A percentile compares a stretch with the other conserved stretches of the same genome.
These are phyloP conservation scores for Euthynnus affinis DNA, from an alignment of 2,797 vertebrate species.

Conservation along the genomic window DNA sequence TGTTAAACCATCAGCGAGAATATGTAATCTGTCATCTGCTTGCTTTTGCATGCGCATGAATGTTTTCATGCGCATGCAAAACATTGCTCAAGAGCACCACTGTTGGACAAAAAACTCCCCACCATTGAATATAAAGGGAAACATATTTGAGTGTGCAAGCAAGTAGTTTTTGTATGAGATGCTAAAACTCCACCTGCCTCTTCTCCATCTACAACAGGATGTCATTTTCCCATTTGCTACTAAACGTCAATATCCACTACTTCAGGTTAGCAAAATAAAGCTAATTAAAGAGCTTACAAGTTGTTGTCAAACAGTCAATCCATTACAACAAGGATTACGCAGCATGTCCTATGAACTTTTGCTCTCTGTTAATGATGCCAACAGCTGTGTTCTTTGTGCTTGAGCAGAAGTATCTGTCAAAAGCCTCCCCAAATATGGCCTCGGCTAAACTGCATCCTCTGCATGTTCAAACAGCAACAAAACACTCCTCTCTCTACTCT, in stretches of 20 bases:
- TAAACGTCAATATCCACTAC: neutral
- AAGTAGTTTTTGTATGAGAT: neutral
- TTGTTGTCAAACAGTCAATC: constrained; percentile 3
- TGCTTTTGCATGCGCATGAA: too few relatives aligned
- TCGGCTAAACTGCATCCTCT: constrained; percentile 40
- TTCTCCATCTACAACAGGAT: neutral
- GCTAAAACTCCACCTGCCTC: neutral
- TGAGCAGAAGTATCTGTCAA: constrained; percentile 16
- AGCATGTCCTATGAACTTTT: constrained; percentile 3
- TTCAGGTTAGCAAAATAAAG: neutral
- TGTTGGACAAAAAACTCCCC: too few relatives aligned
- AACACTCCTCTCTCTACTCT: constrained; percentile 6
- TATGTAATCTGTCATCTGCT: too few relatives aligned
- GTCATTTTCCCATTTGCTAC: neutral
- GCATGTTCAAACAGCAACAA: constrained; percentile 20
- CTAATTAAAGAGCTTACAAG: neutral
- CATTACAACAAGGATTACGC: neutral
- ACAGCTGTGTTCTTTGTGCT: constrained; percentile 35
- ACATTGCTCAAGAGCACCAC: too few relatives aligned
- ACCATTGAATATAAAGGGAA: neutral
- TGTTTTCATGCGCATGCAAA: too few relatives aligned
- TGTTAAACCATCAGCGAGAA: too few relatives aligned
- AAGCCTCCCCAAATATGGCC: constrained; percentile 4
- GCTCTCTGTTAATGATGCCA: constrained; percentile 25
- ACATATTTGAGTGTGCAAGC: neutral